Evolutionary conservation across 2,888 invertebrate species (phyloP), one percentile per base, ranked within the genome.

Genomic region (Merodon equestris): DNA sequence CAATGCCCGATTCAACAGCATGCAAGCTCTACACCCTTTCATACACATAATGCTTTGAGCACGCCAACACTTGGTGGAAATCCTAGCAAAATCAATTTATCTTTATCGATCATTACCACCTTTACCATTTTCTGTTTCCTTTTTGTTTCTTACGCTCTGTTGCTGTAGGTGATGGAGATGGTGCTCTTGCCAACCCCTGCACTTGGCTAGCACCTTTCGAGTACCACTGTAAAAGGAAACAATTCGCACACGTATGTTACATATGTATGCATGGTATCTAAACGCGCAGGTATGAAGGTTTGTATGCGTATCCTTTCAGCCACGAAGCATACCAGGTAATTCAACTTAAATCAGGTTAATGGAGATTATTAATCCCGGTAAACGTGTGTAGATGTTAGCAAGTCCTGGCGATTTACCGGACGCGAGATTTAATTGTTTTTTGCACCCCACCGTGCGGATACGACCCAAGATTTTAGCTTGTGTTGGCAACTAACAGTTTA

Each of bases 291-390:
- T 15, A 10, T 15, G 14, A 12, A 14, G 18, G 36, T 42, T 36
- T 5, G 40, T 1, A 44, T 15, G 12, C 13, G 10, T 17, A 27
- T 27, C n/a, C n/a, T n/a, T n/a, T n/a, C n/a, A n/a, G n/a, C 36
- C 36, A 10, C 36, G 10, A 36, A 56, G 19, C 36, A 60, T 50
- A 38, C 56, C 48, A 42, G 36, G 42, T 57, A 58, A 73, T 67
- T 73, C 47, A 57, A 53, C 72, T 77, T 73, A 77, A 77, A 77
- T 73, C 72, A 77, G 77, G 77, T 72, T 77, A 77, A 77, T 77
- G 73, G 73, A 38, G 57, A 63, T 67, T 63, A 63, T 67, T 73
- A 73, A 77, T 77, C 67, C 63, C 51, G 18, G 53, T 47, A 60
- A 40, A 7, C 27, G 27, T 27, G 27, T 44, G 34, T 13, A 58